Evolutionary conservation across 2,797 vertebrate species (phyloP).

Genomic region (Dicrostonyx torquatus): DNA sequence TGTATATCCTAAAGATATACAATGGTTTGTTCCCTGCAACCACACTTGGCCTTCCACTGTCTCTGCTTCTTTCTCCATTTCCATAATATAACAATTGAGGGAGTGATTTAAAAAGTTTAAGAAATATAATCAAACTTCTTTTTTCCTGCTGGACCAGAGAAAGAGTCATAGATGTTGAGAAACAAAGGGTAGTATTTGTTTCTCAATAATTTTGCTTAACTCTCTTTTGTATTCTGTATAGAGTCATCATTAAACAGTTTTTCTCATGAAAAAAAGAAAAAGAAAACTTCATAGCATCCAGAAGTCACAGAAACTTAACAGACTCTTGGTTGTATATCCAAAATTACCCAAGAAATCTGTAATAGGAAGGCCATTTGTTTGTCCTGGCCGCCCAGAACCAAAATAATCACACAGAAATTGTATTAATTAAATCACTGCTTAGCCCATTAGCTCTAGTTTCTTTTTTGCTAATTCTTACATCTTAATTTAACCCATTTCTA

Average conservation of each 20-base stretch:
- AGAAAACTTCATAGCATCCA: neutral
- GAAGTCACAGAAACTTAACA: neutral
- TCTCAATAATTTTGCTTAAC: neutral
- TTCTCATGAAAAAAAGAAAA: neutral
- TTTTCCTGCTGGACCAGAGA: neutral
- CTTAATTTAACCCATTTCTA: too few relatives aligned
- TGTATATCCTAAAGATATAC: neutral
- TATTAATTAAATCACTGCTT: too few relatives aligned
- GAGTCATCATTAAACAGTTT: neutral
- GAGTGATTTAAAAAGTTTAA: neutral
- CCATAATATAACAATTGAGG: too few relatives aligned
- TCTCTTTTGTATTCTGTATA: neutral
- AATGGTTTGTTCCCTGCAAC: neutral
- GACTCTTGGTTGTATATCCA: neutral
- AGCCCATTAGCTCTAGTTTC: too few relatives aligned
- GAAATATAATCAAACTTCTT: neutral
- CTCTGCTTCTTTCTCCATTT: neutral
- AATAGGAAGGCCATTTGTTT: too few relatives aligned
- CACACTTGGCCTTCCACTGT: rapidly evolving
- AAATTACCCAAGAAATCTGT: neutral
- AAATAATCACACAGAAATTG: too few relatives aligned
- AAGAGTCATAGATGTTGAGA: neutral
- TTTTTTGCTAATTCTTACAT: too few relatives aligned
- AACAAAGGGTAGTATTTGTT: neutral
- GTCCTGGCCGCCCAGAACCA: too few relatives aligned